Conservation (phyloP, 2,888 invertebrate species). For the Volucella zonaria region DNA sequence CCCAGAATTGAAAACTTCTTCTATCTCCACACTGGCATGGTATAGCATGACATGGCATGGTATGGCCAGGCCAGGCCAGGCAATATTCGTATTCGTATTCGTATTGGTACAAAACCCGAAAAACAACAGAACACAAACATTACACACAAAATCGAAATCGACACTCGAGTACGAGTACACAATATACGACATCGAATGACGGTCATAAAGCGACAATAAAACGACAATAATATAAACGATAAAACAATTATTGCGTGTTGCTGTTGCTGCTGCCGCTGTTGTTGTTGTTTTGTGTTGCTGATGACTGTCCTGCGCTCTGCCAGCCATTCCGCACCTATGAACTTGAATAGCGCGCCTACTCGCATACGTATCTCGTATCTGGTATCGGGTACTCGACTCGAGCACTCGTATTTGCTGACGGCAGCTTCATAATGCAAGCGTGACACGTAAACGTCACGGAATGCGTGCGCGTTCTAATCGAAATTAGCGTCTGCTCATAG, state of each 20-base stretch:
- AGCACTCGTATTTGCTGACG: conserved; percentile 14
- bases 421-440: conserved; percentile 55
- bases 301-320: conserved; percentile 7
- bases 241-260: conserved; percentile 61
- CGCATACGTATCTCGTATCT: no score
- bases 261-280: no score
- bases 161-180: not conserved
- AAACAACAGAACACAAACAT: conserved; percentile 19
- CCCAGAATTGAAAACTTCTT: conserved; percentile 6
- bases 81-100: no score
- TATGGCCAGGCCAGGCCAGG: no score
- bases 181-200: conserved; percentile 43
- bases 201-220: conserved; percentile 52
- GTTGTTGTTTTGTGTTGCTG: not conserved
- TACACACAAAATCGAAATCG: conserved; percentile 11
- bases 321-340: conserved; percentile 31
- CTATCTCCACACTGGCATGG: no score
- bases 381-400: no score
- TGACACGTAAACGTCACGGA: conserved; percentile 53
- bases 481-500: no score
- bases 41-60: no score
- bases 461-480: conserved; percentile 27
- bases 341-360: conserved; percentile 19
- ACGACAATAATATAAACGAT: conserved; percentile 62
- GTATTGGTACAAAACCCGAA: conserved; percentile 26